Conservation (phyloP, 2,797 vertebrate genomes). For the Hydrocynus forskahlii region DNA sequence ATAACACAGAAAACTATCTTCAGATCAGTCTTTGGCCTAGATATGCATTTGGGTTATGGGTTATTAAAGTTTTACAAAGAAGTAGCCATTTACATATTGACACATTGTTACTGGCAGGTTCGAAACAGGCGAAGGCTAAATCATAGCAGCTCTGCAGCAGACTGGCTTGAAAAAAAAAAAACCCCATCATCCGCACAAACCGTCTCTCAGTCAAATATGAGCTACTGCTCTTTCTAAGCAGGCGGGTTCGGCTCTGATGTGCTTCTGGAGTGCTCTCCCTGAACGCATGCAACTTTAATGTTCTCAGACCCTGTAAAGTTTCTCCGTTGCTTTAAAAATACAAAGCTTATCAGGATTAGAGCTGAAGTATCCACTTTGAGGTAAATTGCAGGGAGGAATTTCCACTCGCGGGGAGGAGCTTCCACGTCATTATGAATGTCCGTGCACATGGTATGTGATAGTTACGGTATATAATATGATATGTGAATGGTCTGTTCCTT, state of each 20-base stretch:
- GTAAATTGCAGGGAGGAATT: not conserved
- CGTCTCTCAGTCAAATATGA: slow-evolving; percentile 15
- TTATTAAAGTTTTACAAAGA: not conserved
- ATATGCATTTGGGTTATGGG: not conserved
- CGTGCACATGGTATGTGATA: not conserved
- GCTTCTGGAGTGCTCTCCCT: slow-evolving; percentile 33
- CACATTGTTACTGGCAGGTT: slow-evolving; percentile 4
- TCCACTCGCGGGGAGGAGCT: not conserved
- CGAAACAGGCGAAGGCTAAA: not conserved
- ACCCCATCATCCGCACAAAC: not conserved
- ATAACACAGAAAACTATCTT: not conserved
- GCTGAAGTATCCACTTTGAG: slow-evolving; percentile 13
- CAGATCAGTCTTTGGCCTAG: not conserved
- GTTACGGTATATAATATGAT: not conserved
- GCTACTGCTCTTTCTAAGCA: slow-evolving; percentile 25
- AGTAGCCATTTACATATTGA: not conserved
- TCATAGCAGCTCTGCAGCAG: slow-evolving; percentile 10
- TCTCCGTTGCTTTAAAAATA: slow-evolving; percentile 58
- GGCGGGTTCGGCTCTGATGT: slow-evolving; percentile 30
- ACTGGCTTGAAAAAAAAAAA: not conserved
- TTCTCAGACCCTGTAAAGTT: slow-evolving; percentile 49
- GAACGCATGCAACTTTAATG: slow-evolving; percentile 61
- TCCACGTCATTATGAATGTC: not conserved
- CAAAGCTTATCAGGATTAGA: slow-evolving; percentile 42
- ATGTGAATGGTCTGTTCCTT: slow-evolving; percentile 1